Conservation (phyloP, 1,140 invertebrate genomes). For the Brachionus angularis region DNA sequence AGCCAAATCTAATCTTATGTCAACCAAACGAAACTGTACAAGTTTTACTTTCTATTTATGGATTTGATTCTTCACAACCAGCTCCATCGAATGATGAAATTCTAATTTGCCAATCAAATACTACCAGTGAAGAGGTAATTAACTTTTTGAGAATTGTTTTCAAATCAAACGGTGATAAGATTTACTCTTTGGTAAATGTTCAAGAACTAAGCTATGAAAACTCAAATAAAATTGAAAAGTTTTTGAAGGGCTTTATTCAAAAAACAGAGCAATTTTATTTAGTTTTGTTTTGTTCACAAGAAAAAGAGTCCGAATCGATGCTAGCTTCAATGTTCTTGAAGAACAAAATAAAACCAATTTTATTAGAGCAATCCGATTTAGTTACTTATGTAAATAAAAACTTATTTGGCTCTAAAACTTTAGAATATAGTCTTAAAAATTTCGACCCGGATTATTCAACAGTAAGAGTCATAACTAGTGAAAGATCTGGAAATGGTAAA, state of each 20-base stretch:
- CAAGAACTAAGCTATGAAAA: conserved; percentile 9
- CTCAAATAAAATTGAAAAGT: conserved; percentile 14
- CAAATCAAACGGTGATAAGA: neutral
- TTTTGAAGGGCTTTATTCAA: neutral
- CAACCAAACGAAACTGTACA: conserved; percentile 47
- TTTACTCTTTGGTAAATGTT: conserved; percentile 27
- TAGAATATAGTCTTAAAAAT: neutral
- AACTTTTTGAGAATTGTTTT: conserved; percentile 12
- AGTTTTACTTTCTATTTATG: conserved; percentile 21
- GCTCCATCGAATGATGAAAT: conserved; percentile 51
- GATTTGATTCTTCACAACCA: conserved; percentile 6
- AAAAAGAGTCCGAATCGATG: conserved; percentile 7
- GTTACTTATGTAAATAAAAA: neutral
- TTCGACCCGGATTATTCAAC: conserved; percentile 12
- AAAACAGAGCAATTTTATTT: conserved; percentile 16
- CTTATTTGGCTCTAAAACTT: neutral
- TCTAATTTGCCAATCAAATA: conserved; percentile 50
- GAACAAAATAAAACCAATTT: neutral
- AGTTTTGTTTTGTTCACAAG: neutral
- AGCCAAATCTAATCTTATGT: conserved; percentile 51
- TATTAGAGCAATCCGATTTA: neutral
- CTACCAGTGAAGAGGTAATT: conserved; percentile 50
- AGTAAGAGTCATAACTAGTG: neutral
- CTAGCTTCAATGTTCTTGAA: conserved; percentile 18
- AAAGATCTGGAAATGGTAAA: conserved; percentile 32